phyloP scores from a whole-genome alignment of 2,113 vertebrate species.

The Psilopsiagon aurifrons region DNA sequence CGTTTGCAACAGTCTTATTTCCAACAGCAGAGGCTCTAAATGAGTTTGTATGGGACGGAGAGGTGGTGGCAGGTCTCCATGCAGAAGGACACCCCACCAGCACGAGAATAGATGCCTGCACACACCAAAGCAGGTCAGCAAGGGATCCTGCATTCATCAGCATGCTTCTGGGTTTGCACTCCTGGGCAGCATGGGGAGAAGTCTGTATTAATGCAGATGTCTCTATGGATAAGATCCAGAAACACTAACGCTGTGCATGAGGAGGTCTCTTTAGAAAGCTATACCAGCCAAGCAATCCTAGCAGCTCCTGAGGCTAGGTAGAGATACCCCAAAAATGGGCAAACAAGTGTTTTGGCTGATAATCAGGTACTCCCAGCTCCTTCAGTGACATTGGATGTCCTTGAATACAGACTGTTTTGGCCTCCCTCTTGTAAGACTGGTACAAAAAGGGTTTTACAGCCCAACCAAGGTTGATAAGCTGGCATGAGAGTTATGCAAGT shows the following conservation, averaged over 20 bases:
- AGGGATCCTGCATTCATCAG: neutral
- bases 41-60: neutral
- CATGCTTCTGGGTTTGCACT: neutral
- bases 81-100: neutral
- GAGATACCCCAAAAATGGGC: neutral
- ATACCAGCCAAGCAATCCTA: neutral
- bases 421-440: neutral
- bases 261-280: neutral
- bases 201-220: neutral
- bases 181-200: fast-evolving
- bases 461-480: neutral
- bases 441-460: neutral
- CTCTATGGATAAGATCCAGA: neutral
- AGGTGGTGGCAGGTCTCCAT: neutral
- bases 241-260: neutral
- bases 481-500: neutral
- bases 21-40: neutral
- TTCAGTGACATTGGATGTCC: neutral
- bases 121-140: neutral
- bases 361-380: neutral
- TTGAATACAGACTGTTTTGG: neutral
- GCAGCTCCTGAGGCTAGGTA: neutral
- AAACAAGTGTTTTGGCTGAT: neutral
- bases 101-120: neutral
- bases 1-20: neutral